Evolutionary conservation across 2,797 vertebrate species (phyloP).

Genomic region (Paramormyrops hopkinsi): DNA sequence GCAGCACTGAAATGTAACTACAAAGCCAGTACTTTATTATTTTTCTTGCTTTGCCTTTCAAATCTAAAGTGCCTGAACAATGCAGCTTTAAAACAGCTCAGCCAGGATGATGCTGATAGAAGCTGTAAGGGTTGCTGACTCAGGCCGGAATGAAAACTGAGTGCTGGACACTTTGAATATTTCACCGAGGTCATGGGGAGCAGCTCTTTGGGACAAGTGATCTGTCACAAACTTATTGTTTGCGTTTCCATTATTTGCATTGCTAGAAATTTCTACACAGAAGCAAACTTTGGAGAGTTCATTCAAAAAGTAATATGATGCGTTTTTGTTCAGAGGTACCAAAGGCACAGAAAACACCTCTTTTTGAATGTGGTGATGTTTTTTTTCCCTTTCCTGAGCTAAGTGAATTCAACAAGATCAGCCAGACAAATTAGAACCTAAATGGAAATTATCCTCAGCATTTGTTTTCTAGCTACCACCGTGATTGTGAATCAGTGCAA

Average conservation of each 20-base stretch:
- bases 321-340: not conserved
- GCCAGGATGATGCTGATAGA: not conserved
- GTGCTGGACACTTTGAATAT: not conserved
- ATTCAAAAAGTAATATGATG: not conserved
- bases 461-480: not conserved
- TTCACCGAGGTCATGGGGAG: not conserved
- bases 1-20: not conserved
- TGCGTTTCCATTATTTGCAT: not conserved
- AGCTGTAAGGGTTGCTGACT: not conserved
- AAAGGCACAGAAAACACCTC: not conserved
- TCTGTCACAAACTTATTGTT: conserved; percentile 5
- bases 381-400: not conserved
- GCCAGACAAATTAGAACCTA: not conserved
- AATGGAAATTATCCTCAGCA: not conserved
- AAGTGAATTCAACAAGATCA: conserved; percentile 6
- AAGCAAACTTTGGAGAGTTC: not conserved
- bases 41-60: not conserved
- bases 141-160: not conserved
- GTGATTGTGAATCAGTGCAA: not conserved
- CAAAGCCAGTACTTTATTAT: not conserved
- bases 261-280: not conserved
- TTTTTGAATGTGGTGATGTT: not conserved
- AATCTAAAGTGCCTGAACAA: not conserved
- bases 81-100: not conserved
- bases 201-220: not conserved